phyloP scores from a whole-genome alignment of 2,113 vertebrate genomes.

The Ophthalmolycus amberensis region DNA sequence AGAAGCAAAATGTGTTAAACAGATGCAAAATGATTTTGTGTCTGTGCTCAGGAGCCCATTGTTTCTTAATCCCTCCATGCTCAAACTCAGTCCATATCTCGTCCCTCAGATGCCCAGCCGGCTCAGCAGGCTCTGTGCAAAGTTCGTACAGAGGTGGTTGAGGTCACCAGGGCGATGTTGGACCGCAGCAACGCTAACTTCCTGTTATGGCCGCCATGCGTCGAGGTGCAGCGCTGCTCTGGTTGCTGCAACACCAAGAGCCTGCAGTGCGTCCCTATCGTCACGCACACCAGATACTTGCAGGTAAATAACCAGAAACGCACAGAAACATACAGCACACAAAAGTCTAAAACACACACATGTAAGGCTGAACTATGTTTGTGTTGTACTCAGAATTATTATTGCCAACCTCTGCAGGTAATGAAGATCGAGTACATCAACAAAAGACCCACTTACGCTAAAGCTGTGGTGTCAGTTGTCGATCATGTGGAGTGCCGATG shows the following conservation, averaged over 20 bases:
- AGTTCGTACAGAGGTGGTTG: conserved; percentile 91
- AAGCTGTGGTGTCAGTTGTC: conserved; percentile 90
- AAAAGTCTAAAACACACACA: neutral
- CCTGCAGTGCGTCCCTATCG: conserved; percentile 88
- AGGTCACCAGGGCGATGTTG: conserved; percentile 93
- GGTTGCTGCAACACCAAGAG: conserved; percentile 96
- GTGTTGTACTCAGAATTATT: neutral
- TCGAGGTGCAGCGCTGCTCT: conserved; percentile 97
- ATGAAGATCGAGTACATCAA: conserved; percentile 92
- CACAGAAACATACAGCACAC: neutral
- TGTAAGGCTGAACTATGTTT: neutral
- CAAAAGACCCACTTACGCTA: conserved; percentile 87
- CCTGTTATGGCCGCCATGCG: conserved; percentile 94
- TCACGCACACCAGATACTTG: conserved; percentile 87
- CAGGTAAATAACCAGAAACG: conserved; percentile 69
- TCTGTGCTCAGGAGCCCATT: neutral
- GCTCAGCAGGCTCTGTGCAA: conserved; percentile 94
- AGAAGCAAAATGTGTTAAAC: neutral
- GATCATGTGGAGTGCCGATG: conserved; percentile 96
- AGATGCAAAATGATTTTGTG: neutral
- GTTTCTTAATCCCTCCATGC: neutral
- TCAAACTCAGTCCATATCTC: conserved; percentile 31
- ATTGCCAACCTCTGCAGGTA: conserved; percentile 82
- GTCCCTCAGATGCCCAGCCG: conserved; percentile 82
- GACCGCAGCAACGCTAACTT: conserved; percentile 96